Evolutionary conservation across 2,888 invertebrate species (phyloP), one percentile per base, ranked within the genome.

Genomic region (Cylloceria caligata): DNA sequence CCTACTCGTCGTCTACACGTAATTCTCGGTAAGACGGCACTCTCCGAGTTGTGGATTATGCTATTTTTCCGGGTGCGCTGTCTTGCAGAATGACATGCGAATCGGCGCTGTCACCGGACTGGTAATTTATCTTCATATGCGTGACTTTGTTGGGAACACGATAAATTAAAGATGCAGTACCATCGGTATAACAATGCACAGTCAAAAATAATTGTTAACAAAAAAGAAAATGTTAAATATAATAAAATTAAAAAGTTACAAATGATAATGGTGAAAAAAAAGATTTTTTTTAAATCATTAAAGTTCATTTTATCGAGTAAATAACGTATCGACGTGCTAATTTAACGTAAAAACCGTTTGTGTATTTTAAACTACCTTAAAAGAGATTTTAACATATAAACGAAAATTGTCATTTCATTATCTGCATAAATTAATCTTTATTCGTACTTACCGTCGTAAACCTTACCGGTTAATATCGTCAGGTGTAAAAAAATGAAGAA

Each of bases 51-150:
- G n/a, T 16, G 36, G 39, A 57, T 77, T 69, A 68, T 64, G 68
- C 69, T 45, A 76, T 73, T 81, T 72, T 74, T 74, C 81, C 81
- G 81, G 81, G 72, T 81, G 36, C 21, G 52, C 49, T 30, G 57
- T 71, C 55, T 55, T 9, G 19, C 42, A 39, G 57, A 39, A 42
- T 57, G 71, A 71, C 71, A 71, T 57, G 71, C 55, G 71, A 71
- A 71, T 57, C 57, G 57, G 39, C 55, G 71, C 45, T 57, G 30
- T 13, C 64, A 16, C 68, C 30, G 21, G 57, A 24, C 57, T 5
- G 13, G 21, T 68, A 52, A 3, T 57, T 75, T 47, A 27, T 30
- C 39, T 16, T 13, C 13, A 13, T 19, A 13, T 34, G 52, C 55
- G 55, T 55, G 55, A 67, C 34, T 21, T 11, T 27, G 0, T 42